Conservation (phyloP, 2,113 vertebrate genomes). For the Xiphophorus hellerii region DNA sequence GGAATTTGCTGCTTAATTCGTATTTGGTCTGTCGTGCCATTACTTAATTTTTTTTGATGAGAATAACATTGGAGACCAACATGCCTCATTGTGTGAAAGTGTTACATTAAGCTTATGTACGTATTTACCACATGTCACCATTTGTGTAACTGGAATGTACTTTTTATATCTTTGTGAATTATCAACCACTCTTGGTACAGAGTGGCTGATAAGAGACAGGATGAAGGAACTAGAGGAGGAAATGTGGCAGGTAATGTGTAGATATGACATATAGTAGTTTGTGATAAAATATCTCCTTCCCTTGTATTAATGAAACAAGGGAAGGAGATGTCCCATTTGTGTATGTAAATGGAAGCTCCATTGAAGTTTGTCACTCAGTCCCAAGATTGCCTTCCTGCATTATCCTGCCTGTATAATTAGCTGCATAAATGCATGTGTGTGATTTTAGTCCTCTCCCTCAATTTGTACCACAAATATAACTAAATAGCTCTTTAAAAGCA, state of each 20-base stretch:
- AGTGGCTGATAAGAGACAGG: neutral
- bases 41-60: neutral
- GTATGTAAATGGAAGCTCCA: neutral
- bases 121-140: neutral
- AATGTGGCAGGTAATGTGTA: neutral
- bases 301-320: neutral
- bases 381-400: neutral
- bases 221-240: neutral
- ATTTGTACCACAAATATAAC: no score
- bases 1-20: neutral
- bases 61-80: no score
- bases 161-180: neutral
- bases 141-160: neutral
- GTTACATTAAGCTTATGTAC: neutral
- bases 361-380: neutral
- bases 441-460: no score
- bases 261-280: neutral
- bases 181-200: neutral
- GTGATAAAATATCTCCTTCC: neutral
- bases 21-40: neutral
- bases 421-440: no score
- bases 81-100: neutral
- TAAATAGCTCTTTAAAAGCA: no score
- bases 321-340: neutral
- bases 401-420: neutral